These are phyloP conservation scores for Patella pellucida DNA, from an alignment of 2,888 invertebrate genomes.

Conservation along the genomic window DNA sequence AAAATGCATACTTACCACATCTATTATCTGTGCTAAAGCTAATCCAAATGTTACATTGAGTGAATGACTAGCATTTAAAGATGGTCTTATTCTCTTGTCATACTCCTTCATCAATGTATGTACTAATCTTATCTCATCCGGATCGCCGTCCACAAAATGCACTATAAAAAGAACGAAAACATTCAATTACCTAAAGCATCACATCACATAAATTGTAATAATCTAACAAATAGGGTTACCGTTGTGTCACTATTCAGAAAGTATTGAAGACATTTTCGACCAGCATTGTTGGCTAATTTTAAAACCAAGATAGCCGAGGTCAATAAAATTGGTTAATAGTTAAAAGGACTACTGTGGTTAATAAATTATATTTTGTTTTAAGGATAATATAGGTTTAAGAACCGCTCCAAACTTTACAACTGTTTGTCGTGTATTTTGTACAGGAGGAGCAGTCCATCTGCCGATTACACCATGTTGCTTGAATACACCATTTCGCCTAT, in stretches of 20 bases:
- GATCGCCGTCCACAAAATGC: constrained; percentile 35
- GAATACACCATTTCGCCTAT: no score
- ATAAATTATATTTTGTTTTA: no score
- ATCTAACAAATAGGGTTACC: not conserved
- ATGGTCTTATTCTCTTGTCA: constrained; percentile 71
- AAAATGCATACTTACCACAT: constrained; percentile 71
- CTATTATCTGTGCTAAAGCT: constrained; percentile 75
- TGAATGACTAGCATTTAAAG: constrained; percentile 65
- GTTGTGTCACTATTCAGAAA: not conserved
- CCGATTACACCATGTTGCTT: no score
- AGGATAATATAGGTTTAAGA: no score
- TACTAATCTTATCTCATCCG: constrained; percentile 54
- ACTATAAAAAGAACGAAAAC: constrained; percentile 20
- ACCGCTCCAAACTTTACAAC: no score
- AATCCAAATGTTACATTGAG: constrained; percentile 74
- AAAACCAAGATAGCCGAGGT: no score
- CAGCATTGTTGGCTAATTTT: no score
- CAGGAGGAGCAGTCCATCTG: no score
- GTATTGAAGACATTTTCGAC: not conserved
- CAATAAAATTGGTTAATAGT: no score
- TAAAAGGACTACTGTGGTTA: no score
- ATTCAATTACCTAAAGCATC: not conserved
- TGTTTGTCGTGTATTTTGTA: no score
- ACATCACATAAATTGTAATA: not conserved
- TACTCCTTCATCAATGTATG: constrained; percentile 64